These are phyloP conservation scores for Morpho helenor DNA, from an alignment of 2,888 invertebrate genomes.

Conservation along the genomic window DNA sequence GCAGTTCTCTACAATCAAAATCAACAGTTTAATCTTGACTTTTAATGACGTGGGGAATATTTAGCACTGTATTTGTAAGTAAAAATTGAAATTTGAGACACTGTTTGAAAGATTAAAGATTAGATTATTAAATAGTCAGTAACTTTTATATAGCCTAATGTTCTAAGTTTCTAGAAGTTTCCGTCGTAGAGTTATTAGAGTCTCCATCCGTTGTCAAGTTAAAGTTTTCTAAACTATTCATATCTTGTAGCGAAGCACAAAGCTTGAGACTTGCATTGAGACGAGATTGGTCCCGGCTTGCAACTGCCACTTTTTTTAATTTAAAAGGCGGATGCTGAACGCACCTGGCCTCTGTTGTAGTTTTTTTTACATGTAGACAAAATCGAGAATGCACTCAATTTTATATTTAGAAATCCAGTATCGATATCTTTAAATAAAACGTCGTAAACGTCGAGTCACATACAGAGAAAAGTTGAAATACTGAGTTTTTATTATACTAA, in stretches of 20 bases:
- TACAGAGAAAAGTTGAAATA: not conserved
- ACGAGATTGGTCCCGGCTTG: slow-evolving; percentile 14
- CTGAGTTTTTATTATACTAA: not conserved
- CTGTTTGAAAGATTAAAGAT: too few species aligned
- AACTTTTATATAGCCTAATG: too few species aligned
- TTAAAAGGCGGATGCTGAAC: slow-evolving; percentile 56
- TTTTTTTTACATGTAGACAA: slow-evolving; percentile 22
- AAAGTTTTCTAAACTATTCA: not conserved
- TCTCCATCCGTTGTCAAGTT: too few species aligned
- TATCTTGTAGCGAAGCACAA: not conserved
- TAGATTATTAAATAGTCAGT: too few species aligned
- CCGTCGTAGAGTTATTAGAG: too few species aligned
- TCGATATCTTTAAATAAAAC: slow-evolving; percentile 5
- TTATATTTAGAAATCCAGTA: slow-evolving; percentile 18
- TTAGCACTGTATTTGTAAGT: too few species aligned
- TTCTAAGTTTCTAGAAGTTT: too few species aligned
- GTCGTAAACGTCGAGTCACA: not conserved
- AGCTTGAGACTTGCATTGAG: slow-evolving; percentile 1
- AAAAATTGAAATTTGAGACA: too few species aligned
- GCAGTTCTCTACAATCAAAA: too few species aligned
- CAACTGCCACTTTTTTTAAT: slow-evolving; percentile 47
- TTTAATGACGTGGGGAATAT: too few species aligned
- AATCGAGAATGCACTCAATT: slow-evolving; percentile 14
- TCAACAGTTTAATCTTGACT: too few species aligned
- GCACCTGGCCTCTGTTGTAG: slow-evolving; percentile 60